Percentiles rank a stretch among this genome's conserved stretches.
Conservation (phyloP, 2,888 invertebrate species). For the Andrena hattorfiana region DNA sequence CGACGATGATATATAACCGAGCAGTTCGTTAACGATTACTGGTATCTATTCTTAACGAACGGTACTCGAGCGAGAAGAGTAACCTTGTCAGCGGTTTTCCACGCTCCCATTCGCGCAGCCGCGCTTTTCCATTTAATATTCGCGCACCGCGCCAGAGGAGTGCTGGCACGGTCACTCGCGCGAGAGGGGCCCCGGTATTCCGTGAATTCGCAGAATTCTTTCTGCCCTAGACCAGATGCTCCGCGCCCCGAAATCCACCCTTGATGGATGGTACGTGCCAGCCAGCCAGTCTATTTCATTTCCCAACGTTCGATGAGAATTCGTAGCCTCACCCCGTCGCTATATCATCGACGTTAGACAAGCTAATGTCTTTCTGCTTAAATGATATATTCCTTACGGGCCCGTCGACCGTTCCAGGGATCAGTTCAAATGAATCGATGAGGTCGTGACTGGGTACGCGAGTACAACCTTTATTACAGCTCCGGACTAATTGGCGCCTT, state of each 20-base stretch:
- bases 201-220: slow-evolving; percentile 42
- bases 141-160: slow-evolving; percentile 16
- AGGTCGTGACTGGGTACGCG: neutral
- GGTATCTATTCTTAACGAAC: slow-evolving; percentile 65
- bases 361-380: slow-evolving; percentile 43
- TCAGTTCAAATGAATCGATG: slow-evolving; percentile 12
- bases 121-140: slow-evolving; percentile 48
- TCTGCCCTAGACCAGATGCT: slow-evolving; percentile 4
- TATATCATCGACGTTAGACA: slow-evolving; percentile 38
- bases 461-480: neutral
- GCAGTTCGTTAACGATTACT: slow-evolving; percentile 63
- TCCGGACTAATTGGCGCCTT: slow-evolving; percentile 24
- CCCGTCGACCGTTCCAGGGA: neutral
- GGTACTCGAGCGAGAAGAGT: slow-evolving; percentile 36
- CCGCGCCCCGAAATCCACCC: slow-evolving; percentile 16
- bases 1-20: slow-evolving; percentile 43
- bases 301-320: slow-evolving; percentile 43
- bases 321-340: neutral
- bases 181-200: slow-evolving; percentile 39
- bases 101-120: slow-evolving; percentile 47
- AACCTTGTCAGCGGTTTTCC: slow-evolving; percentile 62
- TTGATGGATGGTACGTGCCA: slow-evolving; percentile 36
- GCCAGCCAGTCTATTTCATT: slow-evolving; percentile 34
- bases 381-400: slow-evolving; percentile 36
- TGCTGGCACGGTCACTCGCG: slow-evolving; percentile 21